A percentile compares a stretch with the other conserved stretches of the same genome.
Evolutionary conservation across 2,113 vertebrate species (phyloP).

Genomic region (Pteropus alecto): DNA sequence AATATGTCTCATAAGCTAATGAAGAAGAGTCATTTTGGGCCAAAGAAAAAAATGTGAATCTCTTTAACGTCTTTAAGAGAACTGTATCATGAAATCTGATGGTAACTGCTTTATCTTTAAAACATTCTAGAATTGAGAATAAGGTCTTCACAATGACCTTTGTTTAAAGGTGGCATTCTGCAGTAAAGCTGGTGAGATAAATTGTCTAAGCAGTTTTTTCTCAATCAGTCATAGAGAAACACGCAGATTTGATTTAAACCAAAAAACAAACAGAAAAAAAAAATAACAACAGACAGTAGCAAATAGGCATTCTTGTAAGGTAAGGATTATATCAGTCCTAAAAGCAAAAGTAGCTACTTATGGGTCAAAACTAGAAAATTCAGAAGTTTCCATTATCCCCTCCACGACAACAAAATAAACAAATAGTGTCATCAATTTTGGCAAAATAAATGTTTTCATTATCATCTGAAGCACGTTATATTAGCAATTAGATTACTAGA

Average conservation of each 20-base stretch:
- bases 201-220: not conserved
- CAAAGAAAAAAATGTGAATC: conserved; percentile 5
- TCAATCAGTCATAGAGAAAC: not conserved
- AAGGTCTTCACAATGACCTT: not conserved
- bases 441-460: not conserved
- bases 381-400: not conserved
- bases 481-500: not conserved
- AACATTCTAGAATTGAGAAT: not conserved
- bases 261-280: not conserved
- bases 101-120: not conserved
- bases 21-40: not conserved
- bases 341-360: not conserved
- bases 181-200: not conserved
- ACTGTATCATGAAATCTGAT: not conserved
- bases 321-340: not conserved
- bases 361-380: not conserved
- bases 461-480: not conserved
- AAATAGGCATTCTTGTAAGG: not conserved
- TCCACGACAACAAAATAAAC: not conserved
- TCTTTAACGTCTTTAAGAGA: conserved; percentile 43
- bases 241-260: not conserved
- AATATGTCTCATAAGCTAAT: conserved; percentile 17
- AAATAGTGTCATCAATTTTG: not conserved
- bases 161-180: not conserved
- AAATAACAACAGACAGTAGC: not conserved